Conservation (phyloP, 2,113 vertebrate genomes). For the Herpailurus yagouaroundi region DNA sequence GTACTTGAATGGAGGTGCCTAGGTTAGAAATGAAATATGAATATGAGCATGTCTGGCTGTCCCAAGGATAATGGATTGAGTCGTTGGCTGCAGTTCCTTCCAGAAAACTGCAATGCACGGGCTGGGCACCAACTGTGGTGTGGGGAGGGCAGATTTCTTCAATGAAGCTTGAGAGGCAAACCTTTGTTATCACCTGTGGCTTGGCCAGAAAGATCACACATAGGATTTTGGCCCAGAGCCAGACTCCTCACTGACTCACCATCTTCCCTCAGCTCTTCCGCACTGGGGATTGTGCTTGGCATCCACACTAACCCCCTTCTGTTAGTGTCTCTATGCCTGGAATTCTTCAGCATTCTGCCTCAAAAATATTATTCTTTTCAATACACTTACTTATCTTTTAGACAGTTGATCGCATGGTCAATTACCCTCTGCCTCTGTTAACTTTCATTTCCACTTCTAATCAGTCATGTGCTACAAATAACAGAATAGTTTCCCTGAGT, state of each 20-base stretch:
- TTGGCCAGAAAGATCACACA: not conserved
- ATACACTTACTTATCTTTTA: not conserved
- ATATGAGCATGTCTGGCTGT: not conserved
- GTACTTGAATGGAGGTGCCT: not conserved
- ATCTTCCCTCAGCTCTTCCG: not conserved
- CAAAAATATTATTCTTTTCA: not conserved
- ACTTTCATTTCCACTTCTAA: not conserved
- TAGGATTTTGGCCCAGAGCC: not conserved
- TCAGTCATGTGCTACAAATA: not conserved
- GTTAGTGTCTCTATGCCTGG: not conserved
- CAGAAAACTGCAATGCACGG: not conserved
- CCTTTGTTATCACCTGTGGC: not conserved
- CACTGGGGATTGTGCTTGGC: not conserved
- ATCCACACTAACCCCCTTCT: not conserved
- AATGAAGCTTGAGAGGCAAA: not conserved
- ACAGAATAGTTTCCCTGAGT: not conserved
- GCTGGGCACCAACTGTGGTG: not conserved
- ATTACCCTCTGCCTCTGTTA: constrained; percentile 14
- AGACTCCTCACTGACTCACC: not conserved
- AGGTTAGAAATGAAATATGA: not conserved
- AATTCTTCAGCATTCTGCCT: not conserved
- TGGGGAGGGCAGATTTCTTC: not conserved
- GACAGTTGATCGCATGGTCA: not conserved
- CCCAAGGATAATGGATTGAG: not conserved
- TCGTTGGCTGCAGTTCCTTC: not conserved